Percentiles rank a stretch among this genome's conserved stretches.
Evolutionary conservation across 2,888 invertebrate genomes (phyloP).

Genomic region (Dione juno): DNA sequence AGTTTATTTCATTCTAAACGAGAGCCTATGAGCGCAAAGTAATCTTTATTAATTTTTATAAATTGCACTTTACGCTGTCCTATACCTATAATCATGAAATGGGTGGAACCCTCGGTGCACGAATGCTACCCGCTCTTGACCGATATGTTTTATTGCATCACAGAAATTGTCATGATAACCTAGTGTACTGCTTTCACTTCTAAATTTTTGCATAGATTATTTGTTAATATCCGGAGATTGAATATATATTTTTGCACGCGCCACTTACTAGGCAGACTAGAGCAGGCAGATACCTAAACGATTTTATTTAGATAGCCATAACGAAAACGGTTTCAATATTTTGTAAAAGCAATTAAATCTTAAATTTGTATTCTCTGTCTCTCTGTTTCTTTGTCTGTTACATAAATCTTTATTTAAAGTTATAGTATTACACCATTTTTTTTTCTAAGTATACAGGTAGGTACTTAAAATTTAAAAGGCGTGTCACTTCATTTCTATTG

Average conservation of each 20-base stretch:
- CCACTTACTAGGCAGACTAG: constrained; percentile 53
- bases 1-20: no score
- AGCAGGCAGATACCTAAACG: constrained; percentile 54
- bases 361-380: no score
- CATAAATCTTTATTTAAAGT: background rate
- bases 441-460: background rate
- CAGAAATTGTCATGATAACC: constrained; percentile 9
- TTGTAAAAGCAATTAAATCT: constrained; percentile 10
- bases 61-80: no score
- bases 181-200: constrained; percentile 28
- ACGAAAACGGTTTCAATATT: constrained; percentile 36
- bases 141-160: constrained; percentile 6
- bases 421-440: background rate
- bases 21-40: no score
- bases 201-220: constrained; percentile 31
- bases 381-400: background rate
- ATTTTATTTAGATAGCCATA: constrained; percentile 57
- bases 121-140: no score
- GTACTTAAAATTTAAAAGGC: background rate
- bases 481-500: background rate
- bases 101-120: no score
- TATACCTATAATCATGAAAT: no score
- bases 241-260: constrained; percentile 30
- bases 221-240: constrained; percentile 21
- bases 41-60: no score